Evolutionary conservation across 2,113 vertebrate genomes (phyloP).

Genomic region (Tetraodon nigroviridis): DNA sequence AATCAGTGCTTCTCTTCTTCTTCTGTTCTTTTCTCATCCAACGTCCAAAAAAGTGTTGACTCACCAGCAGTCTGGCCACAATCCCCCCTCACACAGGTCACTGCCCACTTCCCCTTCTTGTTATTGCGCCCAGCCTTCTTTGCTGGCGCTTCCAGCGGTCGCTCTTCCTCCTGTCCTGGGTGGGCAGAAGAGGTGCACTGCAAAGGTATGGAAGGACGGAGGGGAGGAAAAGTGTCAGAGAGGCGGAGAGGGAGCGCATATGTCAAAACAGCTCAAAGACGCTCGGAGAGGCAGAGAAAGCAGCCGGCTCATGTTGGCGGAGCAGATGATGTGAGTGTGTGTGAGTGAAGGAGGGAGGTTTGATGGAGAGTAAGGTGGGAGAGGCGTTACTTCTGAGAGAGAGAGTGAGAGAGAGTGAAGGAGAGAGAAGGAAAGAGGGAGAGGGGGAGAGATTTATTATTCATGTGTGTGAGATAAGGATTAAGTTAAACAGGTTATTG

Average conservation of each 20-base stretch:
- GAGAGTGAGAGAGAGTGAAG: slow-evolving; percentile 26
- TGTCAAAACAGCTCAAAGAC: slow-evolving; percentile 53
- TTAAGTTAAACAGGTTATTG: slow-evolving; percentile 79
- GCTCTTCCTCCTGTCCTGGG: slow-evolving; percentile 64
- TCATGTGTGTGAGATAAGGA: slow-evolving; percentile 74
- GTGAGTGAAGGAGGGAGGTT: slow-evolving; percentile 31
- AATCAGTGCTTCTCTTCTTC: slow-evolving; percentile 13
- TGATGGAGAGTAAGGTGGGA: slow-evolving; percentile 55
- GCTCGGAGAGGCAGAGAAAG: slow-evolving; percentile 48
- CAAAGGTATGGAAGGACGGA: slow-evolving; percentile 10
- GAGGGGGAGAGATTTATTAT: slow-evolving; percentile 65
- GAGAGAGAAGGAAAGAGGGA: slow-evolving; percentile 21
- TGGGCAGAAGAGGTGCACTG: background rate
- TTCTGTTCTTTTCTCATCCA: slow-evolving; percentile 31
- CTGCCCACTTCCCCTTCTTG: slow-evolving; percentile 83
- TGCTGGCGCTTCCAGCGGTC: slow-evolving; percentile 36
- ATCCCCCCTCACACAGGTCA: slow-evolving; percentile 59
- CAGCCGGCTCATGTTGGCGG: slow-evolving; percentile 54
- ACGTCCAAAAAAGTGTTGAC: slow-evolving; percentile 9
- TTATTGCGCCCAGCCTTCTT: slow-evolving; percentile 75
- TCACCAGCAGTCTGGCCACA: slow-evolving; percentile 34
- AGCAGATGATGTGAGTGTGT: slow-evolving; percentile 59
- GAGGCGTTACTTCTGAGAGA: slow-evolving; percentile 45
- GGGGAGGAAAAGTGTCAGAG: slow-evolving; percentile 22
- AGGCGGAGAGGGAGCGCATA: slow-evolving; percentile 23